Evolutionary conservation across 2,113 vertebrate species (phyloP).

Genomic region (Eudorcas thomsonii): DNA sequence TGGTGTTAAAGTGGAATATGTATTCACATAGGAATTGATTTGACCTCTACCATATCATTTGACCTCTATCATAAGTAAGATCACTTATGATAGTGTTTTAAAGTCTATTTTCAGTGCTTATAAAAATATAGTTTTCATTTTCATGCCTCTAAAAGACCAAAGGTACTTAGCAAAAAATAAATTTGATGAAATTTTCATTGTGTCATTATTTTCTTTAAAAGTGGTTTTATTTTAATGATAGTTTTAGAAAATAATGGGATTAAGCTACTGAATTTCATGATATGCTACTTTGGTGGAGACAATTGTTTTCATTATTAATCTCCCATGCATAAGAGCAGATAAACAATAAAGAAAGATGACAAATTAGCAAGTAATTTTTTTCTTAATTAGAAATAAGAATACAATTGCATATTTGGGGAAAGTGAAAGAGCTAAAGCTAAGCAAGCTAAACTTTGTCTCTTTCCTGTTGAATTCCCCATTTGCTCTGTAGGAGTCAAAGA

Average conservation of each 20-base stretch:
- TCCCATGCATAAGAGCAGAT: not conserved
- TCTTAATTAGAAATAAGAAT: not conserved
- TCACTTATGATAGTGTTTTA: not conserved
- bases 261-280: constrained; percentile 46
- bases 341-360: constrained; percentile 54
- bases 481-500: not conserved
- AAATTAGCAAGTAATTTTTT: not conserved
- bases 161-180: not conserved
- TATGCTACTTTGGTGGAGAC: not conserved
- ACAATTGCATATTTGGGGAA: not conserved
- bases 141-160: not conserved
- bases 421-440: not conserved
- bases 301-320: constrained; percentile 25
- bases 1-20: not conserved
- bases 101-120: not conserved
- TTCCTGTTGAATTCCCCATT: not conserved
- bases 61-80: not conserved
- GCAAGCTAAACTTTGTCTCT: not conserved
- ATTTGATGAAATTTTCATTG: not conserved
- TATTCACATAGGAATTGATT: constrained; percentile 50
- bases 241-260: not conserved
- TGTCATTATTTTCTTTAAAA: constrained; percentile 61
- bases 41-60: not conserved
- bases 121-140: constrained; percentile 35
- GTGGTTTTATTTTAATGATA: constrained; percentile 65